phyloP scores from a whole-genome alignment of 1,140 invertebrate species.

The Philotrypesis tridentata region DNA sequence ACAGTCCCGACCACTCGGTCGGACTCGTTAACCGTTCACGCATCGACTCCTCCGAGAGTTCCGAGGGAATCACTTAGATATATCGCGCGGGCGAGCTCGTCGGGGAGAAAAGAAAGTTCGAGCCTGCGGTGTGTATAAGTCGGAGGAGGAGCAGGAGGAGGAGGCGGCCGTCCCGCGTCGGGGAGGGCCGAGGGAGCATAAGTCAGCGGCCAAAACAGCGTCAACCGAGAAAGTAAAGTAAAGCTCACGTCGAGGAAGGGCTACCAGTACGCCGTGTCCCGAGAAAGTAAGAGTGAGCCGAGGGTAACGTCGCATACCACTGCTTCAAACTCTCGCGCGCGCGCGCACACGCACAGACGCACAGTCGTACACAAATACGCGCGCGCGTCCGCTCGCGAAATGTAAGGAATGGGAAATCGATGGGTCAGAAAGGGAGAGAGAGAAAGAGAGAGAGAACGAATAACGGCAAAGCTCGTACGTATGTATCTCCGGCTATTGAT shows the following conservation, averaged over 20 bases:
- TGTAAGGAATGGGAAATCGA: constrained; percentile 56
- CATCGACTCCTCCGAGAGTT: background rate
- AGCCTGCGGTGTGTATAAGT: too few species aligned
- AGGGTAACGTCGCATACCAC: background rate
- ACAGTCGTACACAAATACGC: too few species aligned
- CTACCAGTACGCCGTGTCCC: background rate
- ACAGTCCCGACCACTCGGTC: background rate
- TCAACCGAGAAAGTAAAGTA: constrained; percentile 25
- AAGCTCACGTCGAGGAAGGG: background rate
- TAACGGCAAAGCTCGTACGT: background rate
- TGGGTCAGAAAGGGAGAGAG: constrained; percentile 56
- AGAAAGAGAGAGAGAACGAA: background rate
- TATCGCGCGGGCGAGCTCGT: background rate
- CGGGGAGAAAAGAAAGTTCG: background rate
- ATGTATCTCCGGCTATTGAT: constrained; percentile 21
- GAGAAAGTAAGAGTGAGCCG: constrained; percentile 30
- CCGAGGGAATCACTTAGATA: background rate
- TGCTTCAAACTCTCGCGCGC: too few species aligned
- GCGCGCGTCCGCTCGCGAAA: background rate
- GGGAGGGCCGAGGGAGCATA: too few species aligned
- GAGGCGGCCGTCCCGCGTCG: too few species aligned
- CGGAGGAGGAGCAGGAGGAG: background rate
- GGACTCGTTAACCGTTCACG: background rate
- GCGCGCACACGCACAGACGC: background rate
- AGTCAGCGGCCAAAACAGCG: background rate